Evolutionary conservation across 2,888 invertebrate species (phyloP).

Genomic region (Synergus laeviventris): DNA sequence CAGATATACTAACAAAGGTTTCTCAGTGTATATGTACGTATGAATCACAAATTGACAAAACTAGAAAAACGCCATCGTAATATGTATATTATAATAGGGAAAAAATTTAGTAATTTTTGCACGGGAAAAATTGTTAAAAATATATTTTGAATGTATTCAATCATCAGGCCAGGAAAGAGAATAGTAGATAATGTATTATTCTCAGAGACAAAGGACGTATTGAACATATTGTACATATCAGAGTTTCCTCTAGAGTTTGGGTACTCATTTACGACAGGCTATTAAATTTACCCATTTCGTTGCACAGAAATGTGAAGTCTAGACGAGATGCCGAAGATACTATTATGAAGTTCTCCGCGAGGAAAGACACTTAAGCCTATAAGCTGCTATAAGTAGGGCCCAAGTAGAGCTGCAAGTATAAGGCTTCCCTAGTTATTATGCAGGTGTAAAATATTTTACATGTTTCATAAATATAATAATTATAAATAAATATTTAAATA

Average conservation of each 20-base stretch:
- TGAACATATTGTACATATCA: neutral
- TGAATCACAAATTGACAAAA: too few species aligned
- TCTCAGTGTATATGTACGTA: too few species aligned
- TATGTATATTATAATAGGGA: too few species aligned
- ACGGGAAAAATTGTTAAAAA: too few species aligned
- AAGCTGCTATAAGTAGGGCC: conserved; percentile 27
- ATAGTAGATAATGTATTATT: conserved; percentile 11
- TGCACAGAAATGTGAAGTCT: conserved; percentile 16
- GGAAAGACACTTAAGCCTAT: conserved; percentile 31
- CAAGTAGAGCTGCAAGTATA: neutral
- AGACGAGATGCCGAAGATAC: conserved; percentile 18
- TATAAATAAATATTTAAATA: neutral
- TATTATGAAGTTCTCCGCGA: conserved; percentile 12
- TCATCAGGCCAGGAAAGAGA: neutral
- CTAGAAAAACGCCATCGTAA: too few species aligned
- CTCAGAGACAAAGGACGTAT: neutral
- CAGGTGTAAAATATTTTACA: neutral
- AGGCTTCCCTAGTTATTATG: neutral
- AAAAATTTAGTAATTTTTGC: too few species aligned
- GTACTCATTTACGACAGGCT: conserved; percentile 26
- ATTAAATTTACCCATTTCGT: conserved; percentile 20
- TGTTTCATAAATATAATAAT: neutral
- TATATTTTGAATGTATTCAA: too few species aligned
- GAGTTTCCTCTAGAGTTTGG: conserved; percentile 19
- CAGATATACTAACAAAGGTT: too few species aligned